These are phyloP conservation scores for Brienomyrus longianalis DNA, from an alignment of 2,113 vertebrate genomes.

Conservation along the genomic window DNA sequence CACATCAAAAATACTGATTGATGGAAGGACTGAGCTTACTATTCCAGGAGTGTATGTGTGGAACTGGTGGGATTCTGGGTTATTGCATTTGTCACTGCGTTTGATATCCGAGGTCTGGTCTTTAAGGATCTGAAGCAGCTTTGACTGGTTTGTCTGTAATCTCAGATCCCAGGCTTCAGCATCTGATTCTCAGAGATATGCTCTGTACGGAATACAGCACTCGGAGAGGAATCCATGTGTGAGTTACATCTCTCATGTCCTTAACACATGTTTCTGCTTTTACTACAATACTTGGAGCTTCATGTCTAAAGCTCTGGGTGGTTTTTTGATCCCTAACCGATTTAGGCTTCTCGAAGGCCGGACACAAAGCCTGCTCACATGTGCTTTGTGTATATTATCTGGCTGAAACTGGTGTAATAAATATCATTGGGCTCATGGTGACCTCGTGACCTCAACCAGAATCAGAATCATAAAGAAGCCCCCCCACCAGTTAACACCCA, in stretches of 20 bases:
- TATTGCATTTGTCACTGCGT: neutral
- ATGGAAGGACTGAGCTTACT: neutral
- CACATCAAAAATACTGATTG: neutral
- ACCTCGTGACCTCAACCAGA: neutral
- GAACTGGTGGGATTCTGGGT: neutral
- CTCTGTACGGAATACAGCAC: neutral
- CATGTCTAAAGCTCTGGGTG: neutral
- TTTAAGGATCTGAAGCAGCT: neutral
- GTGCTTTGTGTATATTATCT: neutral
- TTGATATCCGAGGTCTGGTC: neutral
- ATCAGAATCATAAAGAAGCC: neutral
- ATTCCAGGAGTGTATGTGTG: neutral
- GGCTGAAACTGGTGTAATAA: neutral
- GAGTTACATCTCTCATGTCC: neutral
- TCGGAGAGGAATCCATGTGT: neutral
- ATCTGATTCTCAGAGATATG: neutral
- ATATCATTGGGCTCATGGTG: neutral
- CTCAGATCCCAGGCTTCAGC: neutral
- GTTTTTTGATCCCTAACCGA: neutral
- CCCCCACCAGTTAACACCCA: neutral
- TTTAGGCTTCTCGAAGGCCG: neutral
- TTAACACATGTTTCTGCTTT: neutral
- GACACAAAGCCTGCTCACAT: neutral
- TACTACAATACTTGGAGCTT: neutral
- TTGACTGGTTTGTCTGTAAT: neutral